Evolutionary conservation across 2,888 invertebrate species (phyloP), one percentile per base, ranked within the genome.

Genomic region (Acronicta psi): DNA sequence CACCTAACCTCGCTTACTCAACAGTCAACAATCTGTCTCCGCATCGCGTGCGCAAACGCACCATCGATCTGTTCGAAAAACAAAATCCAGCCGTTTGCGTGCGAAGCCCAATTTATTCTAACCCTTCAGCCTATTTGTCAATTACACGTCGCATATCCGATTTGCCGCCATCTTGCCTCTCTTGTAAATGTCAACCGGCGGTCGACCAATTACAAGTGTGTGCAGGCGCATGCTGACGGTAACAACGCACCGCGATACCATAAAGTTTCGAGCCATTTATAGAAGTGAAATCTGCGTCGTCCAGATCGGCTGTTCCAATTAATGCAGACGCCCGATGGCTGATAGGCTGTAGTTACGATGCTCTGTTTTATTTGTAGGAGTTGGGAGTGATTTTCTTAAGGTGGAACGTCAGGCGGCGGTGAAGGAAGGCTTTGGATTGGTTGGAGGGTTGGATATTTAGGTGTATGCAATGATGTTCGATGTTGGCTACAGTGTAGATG

Each of bases 191-290:
- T 93, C 93, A 92, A 84, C 87, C 84, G 85, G 84, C 88, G 84
- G 88, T 83, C 89, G 88, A 92, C 93, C 93, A 94, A 93, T 94
- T 93, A 93, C 93, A 92, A 86, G 85, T 69, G 83, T 80, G 89
- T 68, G 68, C 70, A 84, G 82, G 91, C 91, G 90, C 91, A 83
- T 66, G 82, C 82, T 88, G 90, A 90, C 91, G 89, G 86, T 85
- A 85, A 91, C 92, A 90, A 86, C 90, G 89, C 89, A 84, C 85
- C 83, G 79, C 71, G 90, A 91, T 91, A 92, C 93, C 92, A 93
- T 93, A 92, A 92, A 91, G 84, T 87, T 84, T 90, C 88, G 75
- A 85, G 88, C 93, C 93, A 91, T 94, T 92, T 93, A 93, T 92
- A 91, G 93, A 87, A 87, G 87, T 82, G 88, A 88, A 87, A 90